A percentile compares a stretch with the other conserved stretches of the same genome.
These are phyloP conservation scores for Atractosteus spatula DNA, from an alignment of 2,113 vertebrate genomes.

Conservation along the genomic window DNA sequence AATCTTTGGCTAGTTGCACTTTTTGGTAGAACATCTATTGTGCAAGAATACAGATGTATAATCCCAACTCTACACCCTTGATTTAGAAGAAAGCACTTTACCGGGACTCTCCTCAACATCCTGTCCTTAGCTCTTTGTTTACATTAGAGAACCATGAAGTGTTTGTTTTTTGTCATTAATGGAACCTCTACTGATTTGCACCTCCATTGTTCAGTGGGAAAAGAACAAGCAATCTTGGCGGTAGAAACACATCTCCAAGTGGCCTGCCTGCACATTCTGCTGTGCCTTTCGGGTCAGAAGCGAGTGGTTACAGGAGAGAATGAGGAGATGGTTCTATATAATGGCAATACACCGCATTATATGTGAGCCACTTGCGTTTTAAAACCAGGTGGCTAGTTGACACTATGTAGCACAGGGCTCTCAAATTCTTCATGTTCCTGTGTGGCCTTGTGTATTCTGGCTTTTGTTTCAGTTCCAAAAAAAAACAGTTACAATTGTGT, in stretches of 20 bases:
- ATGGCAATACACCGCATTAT: background rate
- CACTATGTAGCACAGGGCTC: background rate
- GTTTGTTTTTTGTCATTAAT: background rate
- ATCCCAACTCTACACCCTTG: too few species aligned
- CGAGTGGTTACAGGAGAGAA: background rate
- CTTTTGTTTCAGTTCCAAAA: too few species aligned
- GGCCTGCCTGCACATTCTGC: background rate
- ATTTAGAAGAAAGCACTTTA: background rate
- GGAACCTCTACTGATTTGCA: background rate
- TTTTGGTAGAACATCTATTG: slow-evolving; percentile 25
- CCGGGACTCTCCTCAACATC: background rate
- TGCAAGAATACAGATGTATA: slow-evolving; percentile 6
- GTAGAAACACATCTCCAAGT: background rate
- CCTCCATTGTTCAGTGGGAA: background rate
- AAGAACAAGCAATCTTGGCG: background rate
- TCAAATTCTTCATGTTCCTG: too few species aligned
- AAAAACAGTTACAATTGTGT: too few species aligned
- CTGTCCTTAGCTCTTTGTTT: slow-evolving; percentile 26
- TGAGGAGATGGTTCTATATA: background rate
- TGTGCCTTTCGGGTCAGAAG: background rate
- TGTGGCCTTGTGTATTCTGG: too few species aligned
- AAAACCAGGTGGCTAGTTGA: background rate
- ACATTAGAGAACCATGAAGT: slow-evolving; percentile 22
- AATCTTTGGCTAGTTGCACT: slow-evolving; percentile 10
- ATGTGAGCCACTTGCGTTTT: background rate